Evolutionary conservation across 2,888 invertebrate genomes (phyloP).

Genomic region (Sinotaia quadrata): DNA sequence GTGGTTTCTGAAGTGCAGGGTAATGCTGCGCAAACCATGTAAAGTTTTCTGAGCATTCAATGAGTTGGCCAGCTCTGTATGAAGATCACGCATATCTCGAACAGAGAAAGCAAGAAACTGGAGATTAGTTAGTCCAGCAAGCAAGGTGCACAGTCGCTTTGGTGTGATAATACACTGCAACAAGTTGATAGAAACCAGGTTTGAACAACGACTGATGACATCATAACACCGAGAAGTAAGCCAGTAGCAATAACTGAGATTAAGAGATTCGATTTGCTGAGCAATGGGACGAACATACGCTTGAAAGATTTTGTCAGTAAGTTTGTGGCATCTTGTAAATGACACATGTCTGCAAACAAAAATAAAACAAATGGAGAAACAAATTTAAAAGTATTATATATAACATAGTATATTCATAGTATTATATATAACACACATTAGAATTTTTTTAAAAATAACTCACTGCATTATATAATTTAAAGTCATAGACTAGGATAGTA

Average conservation of each 20-base stretch:
- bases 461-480: too few relatives aligned
- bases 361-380: too few relatives aligned
- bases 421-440: too few relatives aligned
- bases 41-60: conserved; percentile 54
- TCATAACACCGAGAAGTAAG: conserved; percentile 49
- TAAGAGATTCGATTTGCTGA: conserved; percentile 50
- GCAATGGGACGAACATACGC: conserved; percentile 49
- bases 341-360: conserved; percentile 52
- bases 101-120: conserved; percentile 61
- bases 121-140: conserved; percentile 53
- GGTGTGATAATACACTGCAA: conserved; percentile 61
- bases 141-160: conserved; percentile 57
- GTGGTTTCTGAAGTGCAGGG: conserved; percentile 59
- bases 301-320: conserved; percentile 52
- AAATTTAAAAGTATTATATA: too few relatives aligned
- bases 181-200: conserved; percentile 57
- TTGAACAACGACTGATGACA: conserved; percentile 55
- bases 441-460: too few relatives aligned
- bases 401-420: too few relatives aligned
- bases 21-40: conserved; percentile 52
- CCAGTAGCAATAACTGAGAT: conserved; percentile 68
- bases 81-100: conserved; percentile 60
- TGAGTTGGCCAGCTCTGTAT: conserved; percentile 56
- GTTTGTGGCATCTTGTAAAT: conserved; percentile 50
- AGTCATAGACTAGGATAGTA: too few relatives aligned